Conservation (phyloP, 2,113 vertebrate species). For the Salvelinus sp. region DNA sequence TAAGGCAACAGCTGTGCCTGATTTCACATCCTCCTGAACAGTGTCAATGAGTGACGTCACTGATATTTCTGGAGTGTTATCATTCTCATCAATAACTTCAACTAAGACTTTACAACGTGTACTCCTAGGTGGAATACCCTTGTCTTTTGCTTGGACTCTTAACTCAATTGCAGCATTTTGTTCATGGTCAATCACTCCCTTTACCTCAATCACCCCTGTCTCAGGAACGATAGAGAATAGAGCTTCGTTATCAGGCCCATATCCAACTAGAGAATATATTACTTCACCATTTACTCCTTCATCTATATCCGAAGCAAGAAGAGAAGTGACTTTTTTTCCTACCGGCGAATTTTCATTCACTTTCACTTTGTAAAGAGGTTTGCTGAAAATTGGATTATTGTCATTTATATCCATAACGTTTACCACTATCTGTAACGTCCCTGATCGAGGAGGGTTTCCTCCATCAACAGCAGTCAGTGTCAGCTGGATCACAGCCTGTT, state of each 20-base stretch:
- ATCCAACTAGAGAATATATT: conserved; percentile 30
- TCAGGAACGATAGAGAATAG: too few relatives aligned
- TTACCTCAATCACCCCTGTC: conserved; percentile 69
- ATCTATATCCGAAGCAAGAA: conserved; percentile 58
- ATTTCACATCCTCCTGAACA: conserved; percentile 61
- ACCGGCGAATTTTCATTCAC: conserved; percentile 61
- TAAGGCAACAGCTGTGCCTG: conserved; percentile 69
- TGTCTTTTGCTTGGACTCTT: conserved; percentile 38
- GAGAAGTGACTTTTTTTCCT: too few relatives aligned
- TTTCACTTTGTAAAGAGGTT: conserved; percentile 55
- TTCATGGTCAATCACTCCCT: conserved; percentile 63
- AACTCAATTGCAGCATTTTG: conserved; percentile 55
- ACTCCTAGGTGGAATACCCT: conserved; percentile 25
- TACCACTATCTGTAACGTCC: too few relatives aligned
- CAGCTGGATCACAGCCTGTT: too few relatives aligned
- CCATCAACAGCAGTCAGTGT: too few relatives aligned
- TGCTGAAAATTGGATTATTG: too few relatives aligned
- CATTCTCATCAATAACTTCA: conserved; percentile 68
- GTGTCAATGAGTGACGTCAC: conserved; percentile 69
- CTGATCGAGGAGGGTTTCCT: too few relatives aligned
- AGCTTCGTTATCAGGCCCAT: conserved; percentile 22
- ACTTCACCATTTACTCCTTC: conserved; percentile 76
- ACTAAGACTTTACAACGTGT: conserved; percentile 64
- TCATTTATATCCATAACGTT: too few relatives aligned
- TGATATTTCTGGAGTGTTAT: conserved; percentile 69